These are phyloP conservation scores for Neotragus moschatus DNA, from an alignment of 2,113 vertebrate species.

Conservation along the genomic window DNA sequence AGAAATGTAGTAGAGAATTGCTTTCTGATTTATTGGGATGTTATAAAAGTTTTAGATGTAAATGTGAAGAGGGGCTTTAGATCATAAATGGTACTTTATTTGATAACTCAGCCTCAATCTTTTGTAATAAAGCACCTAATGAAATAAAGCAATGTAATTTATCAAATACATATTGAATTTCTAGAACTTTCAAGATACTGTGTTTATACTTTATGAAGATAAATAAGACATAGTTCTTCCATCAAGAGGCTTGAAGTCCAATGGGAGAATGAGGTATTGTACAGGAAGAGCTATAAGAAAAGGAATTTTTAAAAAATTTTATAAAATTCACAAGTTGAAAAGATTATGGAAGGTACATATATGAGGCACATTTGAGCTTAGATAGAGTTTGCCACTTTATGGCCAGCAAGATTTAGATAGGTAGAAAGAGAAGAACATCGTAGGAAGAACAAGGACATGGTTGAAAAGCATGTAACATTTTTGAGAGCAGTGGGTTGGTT, in stretches of 20 bases:
- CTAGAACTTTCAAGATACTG: not conserved
- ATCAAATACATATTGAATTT: not conserved
- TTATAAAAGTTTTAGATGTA: not conserved
- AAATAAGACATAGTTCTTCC: not conserved
- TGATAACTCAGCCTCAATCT: not conserved
- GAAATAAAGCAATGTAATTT: not conserved
- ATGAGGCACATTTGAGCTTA: not conserved
- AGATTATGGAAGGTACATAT: not conserved
- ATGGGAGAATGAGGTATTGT: not conserved
- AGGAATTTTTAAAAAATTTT: not conserved
- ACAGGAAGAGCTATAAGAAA: not conserved
- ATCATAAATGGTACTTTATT: constrained; percentile 10
- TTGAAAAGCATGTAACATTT: not conserved
- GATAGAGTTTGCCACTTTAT: not conserved
- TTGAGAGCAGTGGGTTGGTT: not conserved
- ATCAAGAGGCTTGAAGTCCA: not conserved
- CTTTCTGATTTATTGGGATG: not conserved
- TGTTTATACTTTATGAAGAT: not conserved
- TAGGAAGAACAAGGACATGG: not conserved
- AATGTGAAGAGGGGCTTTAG: not conserved
- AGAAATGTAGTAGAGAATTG: not conserved
- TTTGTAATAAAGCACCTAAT: not conserved
- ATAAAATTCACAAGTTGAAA: not conserved
- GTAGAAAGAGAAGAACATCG: not conserved
- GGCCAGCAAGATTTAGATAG: not conserved